Evolutionary conservation across 2,888 invertebrate species (phyloP), one percentile per base, ranked within the genome.

Genomic region (Zhuqinia jingwanae): DNA sequence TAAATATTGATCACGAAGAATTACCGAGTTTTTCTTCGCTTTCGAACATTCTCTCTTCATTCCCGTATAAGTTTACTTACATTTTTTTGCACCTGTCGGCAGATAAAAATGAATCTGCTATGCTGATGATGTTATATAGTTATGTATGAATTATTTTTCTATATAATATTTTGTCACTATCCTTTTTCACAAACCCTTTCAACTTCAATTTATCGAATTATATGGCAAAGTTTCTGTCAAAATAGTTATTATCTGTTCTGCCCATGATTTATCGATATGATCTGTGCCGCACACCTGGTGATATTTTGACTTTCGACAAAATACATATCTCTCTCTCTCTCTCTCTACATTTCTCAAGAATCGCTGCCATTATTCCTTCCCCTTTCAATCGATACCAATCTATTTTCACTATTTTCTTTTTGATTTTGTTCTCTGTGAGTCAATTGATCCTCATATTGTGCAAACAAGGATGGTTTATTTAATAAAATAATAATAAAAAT

Each of bases 261-360:
- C 36, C 36, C 36, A 17, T 42, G 65, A 65, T 65, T 65, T 65
- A 65, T 65, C 10, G 36, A 65, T 42, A 30, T 42, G 13, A 65
- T 42, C 42, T 63, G 11, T 27, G 30, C 13, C 20, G 45, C 13
- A n/a, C 73, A 73, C 73, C 73, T 73, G 73, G 47, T 73, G 73
- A 73, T 73, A 73, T 73, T 73, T 73, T 73, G 73, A 73, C 50
- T 65, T 65, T 65, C 65, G 42, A 65, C n/a, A 63, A 65, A 36
- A 36, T 8, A 36, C 36, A 65, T 36, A 20, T 36, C 8, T 36
- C 8, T 36, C 3, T 36, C 8, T 36, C 8, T 8, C 3, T 36
- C 36, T 36, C 5, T 36, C 36, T n/a, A n/a, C n/a, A n/a, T n/a
- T n/a, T n/a, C n/a, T n/a, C n/a, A n/a, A n/a, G n/a, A n/a, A n/a